Base-by-base conservation (phyloP, 2,797 vertebrate genomes). In the Gallinago solitaria region DNA sequence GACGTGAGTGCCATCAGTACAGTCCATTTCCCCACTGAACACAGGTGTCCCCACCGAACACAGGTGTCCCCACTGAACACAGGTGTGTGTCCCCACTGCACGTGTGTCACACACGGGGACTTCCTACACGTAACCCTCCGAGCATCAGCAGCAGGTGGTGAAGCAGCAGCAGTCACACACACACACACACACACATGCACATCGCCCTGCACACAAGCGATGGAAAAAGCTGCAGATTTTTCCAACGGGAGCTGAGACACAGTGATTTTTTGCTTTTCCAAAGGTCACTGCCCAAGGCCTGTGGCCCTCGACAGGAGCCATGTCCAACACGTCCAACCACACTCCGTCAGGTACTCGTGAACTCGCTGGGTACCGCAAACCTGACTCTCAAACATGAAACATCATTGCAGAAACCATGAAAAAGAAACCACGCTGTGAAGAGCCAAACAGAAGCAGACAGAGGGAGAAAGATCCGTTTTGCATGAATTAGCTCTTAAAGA, bases 171-270 rank as follows among this genome's bases (percentile, higher is more conserved):
- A 60, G 45, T 47, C 63, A 69, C 6, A 1, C 78, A 57, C 47
- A 1, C 78, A 57, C 5, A 0, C 47, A 50, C 1, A 5, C 71
- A 61, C 7, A 0, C 47, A 69, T 1, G 4, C 43, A 43, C 33
- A 67, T 77, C 35, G 25, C 25, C 33, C n/a, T 45, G 30, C n/a
- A 69, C 5, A 39, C 64, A 60, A 53, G 64, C 16, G 27, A 21
- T 3, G 28, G 16, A 16, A 64, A 48, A 69, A 71, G 15, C 21
- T 9, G 48, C 23, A 73, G 70, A 47, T 69, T 80, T 50, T 93
- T 45, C 41, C 67, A 67, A 27, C 23, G 7, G 2, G 17, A 88
- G 30, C 61, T 33, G 79, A 67, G n/a, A 60, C 5, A 50, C 16
- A 79, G 25, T 5, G 70, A 27, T 25, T 1, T 4, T 54, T 17